phyloP scores from a whole-genome alignment of 2,888 invertebrate genomes.

The Pseudococcus jackbeardsleyi region DNA sequence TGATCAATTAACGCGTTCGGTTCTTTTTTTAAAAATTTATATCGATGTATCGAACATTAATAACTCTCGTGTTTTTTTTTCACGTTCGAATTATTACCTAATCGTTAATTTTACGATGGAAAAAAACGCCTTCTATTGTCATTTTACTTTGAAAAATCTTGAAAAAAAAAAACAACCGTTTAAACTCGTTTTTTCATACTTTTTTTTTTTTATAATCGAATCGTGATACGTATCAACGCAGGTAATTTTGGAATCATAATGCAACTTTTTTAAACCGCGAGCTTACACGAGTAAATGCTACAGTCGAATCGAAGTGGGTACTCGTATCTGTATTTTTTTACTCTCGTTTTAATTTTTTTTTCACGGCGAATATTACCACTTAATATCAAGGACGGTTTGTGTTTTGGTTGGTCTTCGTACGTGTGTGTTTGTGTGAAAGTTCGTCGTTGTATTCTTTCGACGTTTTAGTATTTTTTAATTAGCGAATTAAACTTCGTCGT shows the following conservation, averaged over 20 bases:
- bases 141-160: neutral
- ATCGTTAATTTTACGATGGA: neutral
- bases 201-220: neutral
- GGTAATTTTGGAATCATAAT: neutral
- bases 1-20: neutral
- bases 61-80: neutral
- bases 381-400: constrained; percentile 41
- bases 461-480: constrained; percentile 43
- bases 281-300: neutral
- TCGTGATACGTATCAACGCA: neutral
- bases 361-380: constrained; percentile 5
- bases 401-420: neutral
- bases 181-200: neutral
- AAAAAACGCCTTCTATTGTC: neutral
- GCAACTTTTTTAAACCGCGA: neutral
- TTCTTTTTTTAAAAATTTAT: neutral
- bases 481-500: constrained; percentile 32
- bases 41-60: neutral
- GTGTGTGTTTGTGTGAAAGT: neutral
- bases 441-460: neutral
- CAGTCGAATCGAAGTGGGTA: neutral
- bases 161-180: neutral
- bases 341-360: neutral
- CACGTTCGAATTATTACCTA: neutral
- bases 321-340: neutral